Evolutionary conservation across 92 coral and sea anemone species (phyloP), one percentile per base, ranked within the genome.

Genomic region (Epizoanthus stellaris): DNA sequence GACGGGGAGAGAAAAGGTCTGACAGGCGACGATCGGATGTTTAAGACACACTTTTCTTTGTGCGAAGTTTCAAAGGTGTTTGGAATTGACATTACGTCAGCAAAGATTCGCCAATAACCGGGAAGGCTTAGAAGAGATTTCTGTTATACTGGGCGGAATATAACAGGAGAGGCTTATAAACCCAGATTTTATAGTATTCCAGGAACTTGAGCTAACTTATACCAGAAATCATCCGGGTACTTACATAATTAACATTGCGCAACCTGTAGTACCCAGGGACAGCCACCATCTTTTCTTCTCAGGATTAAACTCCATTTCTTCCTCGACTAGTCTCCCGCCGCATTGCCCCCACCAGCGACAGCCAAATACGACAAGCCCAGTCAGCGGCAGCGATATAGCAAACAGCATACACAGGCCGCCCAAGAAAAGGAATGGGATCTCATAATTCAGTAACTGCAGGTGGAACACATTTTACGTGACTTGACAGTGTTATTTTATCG

Each of bases 261-360:
- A 94, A 42, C 93, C 12, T 5, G 88, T 86, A 38, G 92, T 90
- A 12, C 87, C 86, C 1, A 91, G 87, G 6, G 95, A 87, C 6
- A 94, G 73, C 43, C 85, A 67, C 65, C 85, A 93, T 76, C 98
- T 82, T 40, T 86, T 89, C 58, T 82, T 86, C 73, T 73, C 85
- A 5, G 98, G 98, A 80, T 90, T 83, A 47, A 89, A 87, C 12
- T 87, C 93, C 94, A 94, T 91, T 68, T 92, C 82, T 72, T 94
- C 95, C 75, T 94, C 98, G 5, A 89, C 89, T 36, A 94, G 88
- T 54, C 81, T 87, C 6, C 95, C 98, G 39, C 98, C 95, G 80
- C 98, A 94, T 39, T 77, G 77, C 6, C 98, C 95, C 74, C 79
- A 86, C 68, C 91, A 92, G 77, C 92, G 91, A 87, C 94, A 94